These are phyloP conservation scores for Aphidoletes aphidimyza DNA, from an alignment of 2,888 invertebrate genomes.

Conservation along the genomic window DNA sequence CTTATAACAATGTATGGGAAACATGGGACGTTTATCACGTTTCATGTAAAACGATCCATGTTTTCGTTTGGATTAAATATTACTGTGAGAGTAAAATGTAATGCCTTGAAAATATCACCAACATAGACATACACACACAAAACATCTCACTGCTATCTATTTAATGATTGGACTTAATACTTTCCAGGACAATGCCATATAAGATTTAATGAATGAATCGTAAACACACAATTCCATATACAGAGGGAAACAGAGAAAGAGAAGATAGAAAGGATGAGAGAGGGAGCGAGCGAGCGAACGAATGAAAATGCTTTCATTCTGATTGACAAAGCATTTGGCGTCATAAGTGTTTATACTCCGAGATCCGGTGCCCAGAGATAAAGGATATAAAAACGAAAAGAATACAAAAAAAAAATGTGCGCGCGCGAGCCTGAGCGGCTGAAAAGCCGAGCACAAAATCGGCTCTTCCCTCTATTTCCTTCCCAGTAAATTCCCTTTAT, in stretches of 20 bases:
- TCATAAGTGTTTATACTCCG: not conserved
- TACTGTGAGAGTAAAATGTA: no score
- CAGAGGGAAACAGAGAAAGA: no score
- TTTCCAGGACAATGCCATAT: conserved; percentile 8
- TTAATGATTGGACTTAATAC: not conserved
- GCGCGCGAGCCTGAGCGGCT: not conserved
- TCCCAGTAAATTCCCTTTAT: not conserved
- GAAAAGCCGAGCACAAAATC: no score
- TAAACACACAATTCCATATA: not conserved
- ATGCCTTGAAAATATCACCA: no score
- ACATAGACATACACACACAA: no score
- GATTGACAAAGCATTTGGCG: conserved; percentile 21
- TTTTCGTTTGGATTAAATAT: no score
- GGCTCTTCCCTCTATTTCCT: not conserved
- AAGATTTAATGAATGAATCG: conserved; percentile 1
- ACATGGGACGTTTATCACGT: no score
- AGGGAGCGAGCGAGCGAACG: not conserved
- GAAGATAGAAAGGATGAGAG: not conserved
- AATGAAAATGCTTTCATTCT: not conserved
- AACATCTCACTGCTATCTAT: no score
- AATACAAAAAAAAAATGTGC: conserved; percentile 40
- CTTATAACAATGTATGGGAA: no score
- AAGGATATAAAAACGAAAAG: not conserved
- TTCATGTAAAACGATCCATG: no score
- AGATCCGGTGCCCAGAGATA: not conserved